Conservation (phyloP, 2,888 invertebrate genomes). For the Morpho helenor region DNA sequence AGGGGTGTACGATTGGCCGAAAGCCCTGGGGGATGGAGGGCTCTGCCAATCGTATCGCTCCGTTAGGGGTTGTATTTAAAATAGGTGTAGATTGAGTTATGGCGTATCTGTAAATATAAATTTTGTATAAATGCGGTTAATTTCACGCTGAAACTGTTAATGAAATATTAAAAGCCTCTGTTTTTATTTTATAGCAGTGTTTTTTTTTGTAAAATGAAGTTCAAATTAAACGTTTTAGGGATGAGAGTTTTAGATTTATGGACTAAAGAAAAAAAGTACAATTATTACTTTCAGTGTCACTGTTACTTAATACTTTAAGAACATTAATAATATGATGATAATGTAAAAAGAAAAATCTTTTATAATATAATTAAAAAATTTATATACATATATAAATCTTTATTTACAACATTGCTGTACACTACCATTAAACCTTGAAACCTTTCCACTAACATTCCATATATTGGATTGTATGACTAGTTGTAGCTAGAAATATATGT, state of each 20-base stretch:
- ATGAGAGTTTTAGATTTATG: background rate
- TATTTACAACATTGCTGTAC: no score
- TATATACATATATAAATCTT: no score
- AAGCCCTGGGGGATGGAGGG: constrained; percentile 59
- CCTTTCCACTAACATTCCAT: no score
- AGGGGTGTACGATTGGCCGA: constrained; percentile 52
- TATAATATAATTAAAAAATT: no score
- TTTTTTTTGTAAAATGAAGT: constrained; percentile 10
- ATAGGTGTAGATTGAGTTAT: constrained; percentile 77
- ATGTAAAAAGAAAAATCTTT: no score
- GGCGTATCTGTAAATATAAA: constrained; percentile 62
- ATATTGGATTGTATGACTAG: no score
- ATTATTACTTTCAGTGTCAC: no score
- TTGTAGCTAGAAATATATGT: no score
- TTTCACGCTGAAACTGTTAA: constrained; percentile 50
- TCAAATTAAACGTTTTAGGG: constrained; percentile 12
- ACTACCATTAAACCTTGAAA: no score
- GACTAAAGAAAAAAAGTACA: no score
- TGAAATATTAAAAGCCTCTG: constrained; percentile 46
- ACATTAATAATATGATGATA: no score
- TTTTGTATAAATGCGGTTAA: constrained; percentile 63
- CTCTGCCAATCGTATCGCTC: constrained; percentile 52
- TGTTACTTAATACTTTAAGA: no score
- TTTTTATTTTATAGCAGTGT: constrained; percentile 18
- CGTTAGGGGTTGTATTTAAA: constrained; percentile 54